Evolutionary conservation across 2,888 invertebrate genomes (phyloP).

Genomic region (Clistopyga incitator): DNA sequence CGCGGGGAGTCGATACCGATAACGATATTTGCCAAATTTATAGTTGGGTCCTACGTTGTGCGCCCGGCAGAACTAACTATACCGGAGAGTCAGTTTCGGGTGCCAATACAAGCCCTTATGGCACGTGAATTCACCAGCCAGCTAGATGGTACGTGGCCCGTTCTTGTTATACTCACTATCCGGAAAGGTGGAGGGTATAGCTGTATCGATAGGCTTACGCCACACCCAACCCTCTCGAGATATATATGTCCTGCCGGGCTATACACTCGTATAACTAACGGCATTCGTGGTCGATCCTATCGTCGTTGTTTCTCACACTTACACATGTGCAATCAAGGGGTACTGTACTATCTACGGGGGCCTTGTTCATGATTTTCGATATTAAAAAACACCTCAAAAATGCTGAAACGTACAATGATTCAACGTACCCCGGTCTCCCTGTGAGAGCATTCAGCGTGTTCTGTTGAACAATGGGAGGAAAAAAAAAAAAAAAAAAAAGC

Average conservation of each 20-base stretch:
- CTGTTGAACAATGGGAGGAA: neutral
- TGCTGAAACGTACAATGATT: neutral
- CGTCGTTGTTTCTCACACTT: slow-evolving; percentile 1
- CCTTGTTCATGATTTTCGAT: no score
- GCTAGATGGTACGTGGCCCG: slow-evolving; percentile 42
- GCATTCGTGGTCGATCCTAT: slow-evolving; percentile 36
- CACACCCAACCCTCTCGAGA: slow-evolving; percentile 28
- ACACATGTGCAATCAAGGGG: neutral
- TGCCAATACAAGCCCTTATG: slow-evolving; percentile 43
- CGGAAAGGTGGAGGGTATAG: slow-evolving; percentile 15
- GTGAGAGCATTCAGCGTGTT: neutral
- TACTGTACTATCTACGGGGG: no score
- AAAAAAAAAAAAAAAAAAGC: no score
- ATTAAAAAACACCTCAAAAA: neutral
- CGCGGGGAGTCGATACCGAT: slow-evolving; percentile 50
- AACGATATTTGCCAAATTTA: slow-evolving; percentile 63
- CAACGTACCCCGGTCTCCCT: neutral
- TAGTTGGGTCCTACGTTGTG: slow-evolving; percentile 38
- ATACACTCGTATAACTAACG: slow-evolving; percentile 15
- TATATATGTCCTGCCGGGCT: slow-evolving; percentile 28
- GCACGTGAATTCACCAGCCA: slow-evolving; percentile 33
- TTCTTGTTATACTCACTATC: slow-evolving; percentile 41
- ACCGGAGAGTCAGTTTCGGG: slow-evolving; percentile 15
- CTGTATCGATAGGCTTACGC: slow-evolving; percentile 32
- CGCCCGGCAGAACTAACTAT: slow-evolving; percentile 1